Conservation (phyloP, 2,888 invertebrate species). For the Drosophila flavopinicola region DNA sequence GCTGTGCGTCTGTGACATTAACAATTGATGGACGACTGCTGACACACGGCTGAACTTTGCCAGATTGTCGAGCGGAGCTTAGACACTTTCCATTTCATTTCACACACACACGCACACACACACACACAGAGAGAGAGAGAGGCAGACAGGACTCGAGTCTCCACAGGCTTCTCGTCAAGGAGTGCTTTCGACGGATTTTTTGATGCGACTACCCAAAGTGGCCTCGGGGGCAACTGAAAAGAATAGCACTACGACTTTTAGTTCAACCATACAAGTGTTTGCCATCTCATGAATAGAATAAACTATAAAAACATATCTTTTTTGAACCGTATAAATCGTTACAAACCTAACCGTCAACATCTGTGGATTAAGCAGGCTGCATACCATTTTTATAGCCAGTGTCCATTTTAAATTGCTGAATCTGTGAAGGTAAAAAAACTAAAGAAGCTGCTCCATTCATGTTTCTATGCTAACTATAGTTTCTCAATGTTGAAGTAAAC, state of each 20-base stretch:
- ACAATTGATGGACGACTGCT: constrained; percentile 72
- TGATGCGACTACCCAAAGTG: constrained; percentile 20
- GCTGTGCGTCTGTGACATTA: constrained; percentile 72
- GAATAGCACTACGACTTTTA: constrained; percentile 16
- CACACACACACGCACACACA: constrained; percentile 31
- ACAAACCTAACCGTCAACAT: too few relatives aligned
- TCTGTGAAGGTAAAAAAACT: too few relatives aligned
- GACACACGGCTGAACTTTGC: constrained; percentile 55
- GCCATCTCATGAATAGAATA: background rate
- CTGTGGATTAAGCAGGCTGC: too few relatives aligned
- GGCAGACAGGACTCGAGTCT: constrained; percentile 7
- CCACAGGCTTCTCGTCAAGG: constrained; percentile 33
- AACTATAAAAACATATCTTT: too few relatives aligned
- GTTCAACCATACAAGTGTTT: constrained; percentile 27
- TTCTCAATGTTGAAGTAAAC: too few relatives aligned
- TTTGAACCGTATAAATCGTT: too few relatives aligned
- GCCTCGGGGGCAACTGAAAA: constrained; percentile 24
- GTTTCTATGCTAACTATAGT: too few relatives aligned
- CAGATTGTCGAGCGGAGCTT: constrained; percentile 63
- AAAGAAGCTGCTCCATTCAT: too few relatives aligned
- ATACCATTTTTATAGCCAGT: too few relatives aligned
- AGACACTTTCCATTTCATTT: constrained; percentile 58
- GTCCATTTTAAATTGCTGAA: too few relatives aligned
- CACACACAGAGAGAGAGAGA: background rate
- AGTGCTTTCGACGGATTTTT: constrained; percentile 20